Evolutionary conservation across 2,888 invertebrate genomes (phyloP).

Genomic region (Lomographa bimaculata): DNA sequence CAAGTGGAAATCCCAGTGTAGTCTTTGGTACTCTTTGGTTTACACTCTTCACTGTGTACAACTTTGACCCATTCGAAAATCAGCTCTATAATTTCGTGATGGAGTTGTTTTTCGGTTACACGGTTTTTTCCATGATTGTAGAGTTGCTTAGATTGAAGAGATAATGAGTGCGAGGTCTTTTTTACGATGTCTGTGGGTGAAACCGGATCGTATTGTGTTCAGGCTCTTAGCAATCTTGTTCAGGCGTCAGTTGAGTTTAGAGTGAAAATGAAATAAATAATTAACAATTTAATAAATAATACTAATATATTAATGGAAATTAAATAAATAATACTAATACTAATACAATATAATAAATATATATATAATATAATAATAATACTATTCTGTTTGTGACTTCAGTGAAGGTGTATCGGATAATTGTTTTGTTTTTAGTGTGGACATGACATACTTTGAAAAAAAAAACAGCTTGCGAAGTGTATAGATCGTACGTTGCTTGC

Average conservation of each 20-base stretch:
- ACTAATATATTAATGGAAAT: no score
- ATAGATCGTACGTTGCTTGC: no score
- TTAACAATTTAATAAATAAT: no score
- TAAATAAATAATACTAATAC: no score
- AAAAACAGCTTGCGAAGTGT: no score
- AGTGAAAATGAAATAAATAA: conserved; percentile 13
- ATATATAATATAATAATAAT: no score
- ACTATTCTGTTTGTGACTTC: no score
- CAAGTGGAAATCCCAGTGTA: conserved; percentile 54
- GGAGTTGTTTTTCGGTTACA: conserved; percentile 27
- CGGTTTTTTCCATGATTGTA: conserved; percentile 32
- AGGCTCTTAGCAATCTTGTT: conserved; percentile 17
- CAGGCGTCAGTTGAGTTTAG: conserved; percentile 5
- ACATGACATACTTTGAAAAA: no score
- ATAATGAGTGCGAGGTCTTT: conserved; percentile 50
- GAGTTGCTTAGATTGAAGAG: conserved; percentile 51
- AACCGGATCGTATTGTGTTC: conserved; percentile 34
- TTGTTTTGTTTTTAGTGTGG: no score
- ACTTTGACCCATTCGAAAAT: conserved; percentile 21
- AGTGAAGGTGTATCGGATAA: no score
- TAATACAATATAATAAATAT: no score
- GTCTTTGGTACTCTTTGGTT: conserved; percentile 38
- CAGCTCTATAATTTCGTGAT: conserved; percentile 26
- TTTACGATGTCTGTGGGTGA: conserved; percentile 47
- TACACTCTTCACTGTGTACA: conserved; percentile 20